Evolutionary conservation across 2,113 vertebrate genomes (phyloP).

Genomic region (Nicator chloris): DNA sequence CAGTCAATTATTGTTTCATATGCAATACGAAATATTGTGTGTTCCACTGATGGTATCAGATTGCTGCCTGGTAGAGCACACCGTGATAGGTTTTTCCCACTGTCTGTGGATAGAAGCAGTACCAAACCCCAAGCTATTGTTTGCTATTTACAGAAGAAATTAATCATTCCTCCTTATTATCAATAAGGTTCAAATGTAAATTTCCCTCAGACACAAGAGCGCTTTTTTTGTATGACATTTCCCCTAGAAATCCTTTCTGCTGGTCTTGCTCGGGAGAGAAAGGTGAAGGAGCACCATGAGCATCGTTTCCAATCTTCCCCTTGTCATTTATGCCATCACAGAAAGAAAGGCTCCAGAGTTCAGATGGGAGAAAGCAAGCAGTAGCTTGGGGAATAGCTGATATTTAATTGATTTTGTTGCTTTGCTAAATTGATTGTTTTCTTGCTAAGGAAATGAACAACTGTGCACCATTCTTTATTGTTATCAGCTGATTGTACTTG

Average conservation of each 20-base stretch:
- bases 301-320: neutral
- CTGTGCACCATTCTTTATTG: neutral
- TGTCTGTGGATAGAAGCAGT: neutral
- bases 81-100: neutral
- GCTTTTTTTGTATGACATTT: neutral
- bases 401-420: conserved; percentile 53
- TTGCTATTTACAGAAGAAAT: neutral
- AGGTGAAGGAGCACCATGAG: neutral
- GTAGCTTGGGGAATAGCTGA: conserved; percentile 17
- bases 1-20: neutral
- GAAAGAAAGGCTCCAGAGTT: neutral
- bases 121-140: neutral
- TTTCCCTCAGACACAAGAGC: neutral
- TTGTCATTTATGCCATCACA: neutral
- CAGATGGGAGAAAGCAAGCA: neutral
- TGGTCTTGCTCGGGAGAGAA: neutral
- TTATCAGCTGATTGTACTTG: conserved; percentile 27
- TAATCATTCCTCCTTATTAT: neutral
- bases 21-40: neutral
- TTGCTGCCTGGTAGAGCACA: neutral
- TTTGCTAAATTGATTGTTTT: conserved; percentile 50
- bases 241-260: neutral
- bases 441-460: conserved; percentile 38
- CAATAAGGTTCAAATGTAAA: neutral
- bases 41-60: neutral